phyloP scores from a whole-genome alignment of 2,113 vertebrate genomes.

The Salvator merianae region DNA sequence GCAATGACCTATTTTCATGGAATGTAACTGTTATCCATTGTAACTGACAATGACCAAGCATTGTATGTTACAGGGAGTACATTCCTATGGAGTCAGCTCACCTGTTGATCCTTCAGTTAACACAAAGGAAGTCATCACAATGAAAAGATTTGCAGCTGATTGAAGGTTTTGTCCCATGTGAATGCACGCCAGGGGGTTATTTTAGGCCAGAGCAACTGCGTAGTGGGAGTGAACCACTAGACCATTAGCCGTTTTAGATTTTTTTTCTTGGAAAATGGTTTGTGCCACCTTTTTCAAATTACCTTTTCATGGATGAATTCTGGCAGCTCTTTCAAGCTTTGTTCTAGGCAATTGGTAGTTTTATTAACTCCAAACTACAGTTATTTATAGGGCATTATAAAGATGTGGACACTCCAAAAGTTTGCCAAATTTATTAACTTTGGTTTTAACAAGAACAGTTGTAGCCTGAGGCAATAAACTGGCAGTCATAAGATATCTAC shows the following conservation, averaged over 20 bases:
- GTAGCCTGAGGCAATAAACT: neutral
- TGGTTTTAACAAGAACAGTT: neutral
- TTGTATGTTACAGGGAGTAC: neutral
- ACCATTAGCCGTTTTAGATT: neutral
- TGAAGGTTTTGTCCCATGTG: neutral
- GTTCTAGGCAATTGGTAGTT: neutral
- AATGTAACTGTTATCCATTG: neutral
- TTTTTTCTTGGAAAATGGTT: neutral
- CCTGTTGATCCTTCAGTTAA: neutral
- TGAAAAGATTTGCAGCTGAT: slow-evolving; percentile 13
- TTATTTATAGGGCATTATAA: slow-evolving; percentile 12
- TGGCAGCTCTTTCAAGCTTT: neutral
- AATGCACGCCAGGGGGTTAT: neutral
- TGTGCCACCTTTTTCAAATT: neutral
- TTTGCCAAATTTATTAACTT: neutral
- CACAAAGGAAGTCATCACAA: neutral
- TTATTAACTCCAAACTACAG: slow-evolving; percentile 1
- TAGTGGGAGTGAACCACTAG: neutral
- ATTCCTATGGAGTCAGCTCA: neutral
- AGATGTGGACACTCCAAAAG: neutral
- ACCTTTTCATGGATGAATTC: neutral
- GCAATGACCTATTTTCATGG: neutral
- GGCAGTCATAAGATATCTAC: neutral
- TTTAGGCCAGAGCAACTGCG: neutral
- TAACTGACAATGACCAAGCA: neutral